Evolutionary conservation across 2,888 invertebrate genomes (phyloP), one percentile per base, ranked within the genome.

Genomic region (Epistrophe grossulariae): DNA sequence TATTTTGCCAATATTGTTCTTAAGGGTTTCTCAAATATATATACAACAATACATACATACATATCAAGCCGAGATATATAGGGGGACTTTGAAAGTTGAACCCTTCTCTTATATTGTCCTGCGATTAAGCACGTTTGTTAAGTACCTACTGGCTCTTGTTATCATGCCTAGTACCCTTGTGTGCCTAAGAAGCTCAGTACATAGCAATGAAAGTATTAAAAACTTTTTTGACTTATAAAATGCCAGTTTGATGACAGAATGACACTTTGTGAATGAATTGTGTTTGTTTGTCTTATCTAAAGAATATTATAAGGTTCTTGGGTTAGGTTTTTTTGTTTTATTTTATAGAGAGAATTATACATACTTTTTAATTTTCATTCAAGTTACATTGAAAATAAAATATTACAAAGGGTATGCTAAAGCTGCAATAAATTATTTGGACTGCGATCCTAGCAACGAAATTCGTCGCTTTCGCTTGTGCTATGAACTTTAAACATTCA

Each of bases 1-100:
- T 70, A 70, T 70, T 70, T 70, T 55, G 55, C 70, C 70, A 70
- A 70, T 70, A 70, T 70, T 70, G 70, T 70, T 70, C 55, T 70
- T 70, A 70, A 55, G 70, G 70, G 43, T 83, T 70, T 40, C 50
- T 38, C 40, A 55, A 70, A 70, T n/a, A 24, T 3, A 24, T 24
- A 24, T 24, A 24, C 3, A 24, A 24, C 24, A 3, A 43, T 19
- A 50, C 35, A 4, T 9, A 5, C 9, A 2, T 55, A 7, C 15
- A 24, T 28, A 2, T 11, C 24, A 1, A 10, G 11, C 2, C 24
- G 3, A 2, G 24, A 24, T 1, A 24, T 24, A 8, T 24, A 13
- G 15, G 11, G 11, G 15, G 15, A 24, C 55, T 55, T 55, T 55
- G 13, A 55, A 81, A 70, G 48, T 50, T 50, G 17, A 59, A 59